phyloP scores from a whole-genome alignment of 1,140 invertebrate genomes.

The Bicyclus anynana region DNA sequence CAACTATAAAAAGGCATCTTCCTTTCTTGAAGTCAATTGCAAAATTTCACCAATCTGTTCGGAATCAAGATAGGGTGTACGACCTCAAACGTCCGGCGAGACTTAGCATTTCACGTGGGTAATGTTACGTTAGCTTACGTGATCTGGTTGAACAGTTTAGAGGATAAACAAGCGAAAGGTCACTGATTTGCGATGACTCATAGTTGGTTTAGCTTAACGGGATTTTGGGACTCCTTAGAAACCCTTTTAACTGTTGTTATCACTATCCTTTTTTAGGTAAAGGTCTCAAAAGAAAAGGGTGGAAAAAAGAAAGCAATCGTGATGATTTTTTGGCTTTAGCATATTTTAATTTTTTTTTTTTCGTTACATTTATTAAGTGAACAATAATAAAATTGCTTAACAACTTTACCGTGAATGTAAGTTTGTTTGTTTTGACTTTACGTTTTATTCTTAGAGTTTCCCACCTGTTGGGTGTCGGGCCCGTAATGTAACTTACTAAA shows the following conservation, averaged over 20 bases:
- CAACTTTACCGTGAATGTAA: too few relatives aligned
- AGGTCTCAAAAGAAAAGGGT: too few relatives aligned
- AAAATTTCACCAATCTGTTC: not conserved
- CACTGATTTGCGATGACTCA: not conserved
- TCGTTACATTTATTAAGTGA: too few relatives aligned
- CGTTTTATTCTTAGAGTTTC: too few relatives aligned
- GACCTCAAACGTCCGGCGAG: not conserved
- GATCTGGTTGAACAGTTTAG: not conserved
- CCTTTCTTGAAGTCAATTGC: not conserved
- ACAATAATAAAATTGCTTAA: too few relatives aligned
- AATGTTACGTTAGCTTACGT: not conserved
- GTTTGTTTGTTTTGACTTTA: too few relatives aligned
- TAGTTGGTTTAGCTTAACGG: not conserved
- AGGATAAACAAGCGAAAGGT: not conserved
- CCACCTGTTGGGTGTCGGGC: too few relatives aligned
- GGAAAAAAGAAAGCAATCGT: too few relatives aligned
- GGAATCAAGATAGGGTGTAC: not conserved
- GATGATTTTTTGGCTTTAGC: too few relatives aligned
- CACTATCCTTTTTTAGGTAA: too few relatives aligned
- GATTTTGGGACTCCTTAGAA: not conserved
- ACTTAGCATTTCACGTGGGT: not conserved
- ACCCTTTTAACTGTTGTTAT: not conserved
- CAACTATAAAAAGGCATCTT: not conserved
- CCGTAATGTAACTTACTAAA: too few relatives aligned
- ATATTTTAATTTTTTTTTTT: too few relatives aligned